Conservation (phyloP, 2,113 vertebrate genomes). For the Chauna torquata region DNA sequence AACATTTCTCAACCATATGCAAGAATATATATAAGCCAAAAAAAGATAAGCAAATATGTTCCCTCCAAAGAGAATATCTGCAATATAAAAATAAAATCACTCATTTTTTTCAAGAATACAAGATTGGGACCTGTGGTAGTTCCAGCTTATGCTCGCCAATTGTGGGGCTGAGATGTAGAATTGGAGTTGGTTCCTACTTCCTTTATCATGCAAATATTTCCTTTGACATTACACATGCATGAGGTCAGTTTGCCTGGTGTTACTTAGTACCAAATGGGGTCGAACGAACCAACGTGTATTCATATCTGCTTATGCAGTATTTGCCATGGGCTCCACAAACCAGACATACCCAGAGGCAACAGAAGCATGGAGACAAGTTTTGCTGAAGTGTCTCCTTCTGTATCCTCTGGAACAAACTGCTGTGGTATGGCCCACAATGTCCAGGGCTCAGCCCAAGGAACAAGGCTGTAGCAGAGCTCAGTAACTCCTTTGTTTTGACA, state of each 20-base stretch:
- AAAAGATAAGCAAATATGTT: neutral
- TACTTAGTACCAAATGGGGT: rapidly evolving
- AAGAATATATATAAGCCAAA: neutral
- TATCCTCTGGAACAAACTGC: neutral
- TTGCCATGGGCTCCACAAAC: neutral
- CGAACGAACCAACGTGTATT: neutral
- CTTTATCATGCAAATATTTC: neutral
- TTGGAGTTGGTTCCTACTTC: neutral
- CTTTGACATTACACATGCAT: neutral
- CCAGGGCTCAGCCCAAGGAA: neutral
- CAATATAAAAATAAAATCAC: neutral
- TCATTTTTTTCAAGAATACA: neutral
- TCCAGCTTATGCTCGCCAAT: neutral
- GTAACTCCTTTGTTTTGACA: neutral
- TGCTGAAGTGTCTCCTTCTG: neutral
- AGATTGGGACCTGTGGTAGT: neutral
- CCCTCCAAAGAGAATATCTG: neutral
- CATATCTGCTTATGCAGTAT: neutral
- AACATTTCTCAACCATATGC: neutral
- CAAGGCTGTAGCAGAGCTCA: neutral
- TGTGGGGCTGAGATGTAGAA: neutral
- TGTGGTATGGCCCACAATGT: rapidly evolving
- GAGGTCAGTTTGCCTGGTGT: neutral
- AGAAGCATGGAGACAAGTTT: neutral
- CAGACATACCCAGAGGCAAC: neutral